phyloP scores from a whole-genome alignment of 2,113 vertebrate genomes.

The Malurus melanocephalus region DNA sequence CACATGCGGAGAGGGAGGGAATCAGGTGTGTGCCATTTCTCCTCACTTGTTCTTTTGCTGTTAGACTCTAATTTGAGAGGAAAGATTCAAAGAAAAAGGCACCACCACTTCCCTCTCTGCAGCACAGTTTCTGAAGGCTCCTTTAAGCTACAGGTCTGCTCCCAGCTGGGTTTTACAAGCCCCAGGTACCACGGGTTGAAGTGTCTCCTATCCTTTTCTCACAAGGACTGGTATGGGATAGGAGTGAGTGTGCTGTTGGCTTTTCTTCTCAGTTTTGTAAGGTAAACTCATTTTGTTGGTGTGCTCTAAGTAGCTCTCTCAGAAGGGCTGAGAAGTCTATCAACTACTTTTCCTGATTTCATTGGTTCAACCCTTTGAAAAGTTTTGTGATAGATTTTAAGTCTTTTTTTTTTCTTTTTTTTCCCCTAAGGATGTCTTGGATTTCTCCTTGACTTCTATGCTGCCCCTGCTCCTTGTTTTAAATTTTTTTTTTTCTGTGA shows the following conservation, averaged over 20 bases:
- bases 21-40: background rate
- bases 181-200: background rate
- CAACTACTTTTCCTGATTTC: background rate
- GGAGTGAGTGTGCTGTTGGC: rapidly evolving
- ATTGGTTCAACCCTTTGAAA: background rate
- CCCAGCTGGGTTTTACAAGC: background rate
- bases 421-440: background rate
- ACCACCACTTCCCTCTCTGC: background rate
- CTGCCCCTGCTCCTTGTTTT: background rate
- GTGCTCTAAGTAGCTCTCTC: background rate
- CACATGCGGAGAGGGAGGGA: background rate
- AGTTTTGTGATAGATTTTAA: background rate
- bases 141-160: background rate
- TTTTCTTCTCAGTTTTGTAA: background rate
- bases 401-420: background rate
- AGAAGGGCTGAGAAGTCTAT: background rate
- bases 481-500: background rate
- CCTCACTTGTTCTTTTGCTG: background rate
- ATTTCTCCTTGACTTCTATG: background rate
- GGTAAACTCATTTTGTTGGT: rapidly evolving
- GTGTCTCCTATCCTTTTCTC: background rate
- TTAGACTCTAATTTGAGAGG: background rate
- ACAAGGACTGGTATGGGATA: background rate
- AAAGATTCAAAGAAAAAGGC: background rate
- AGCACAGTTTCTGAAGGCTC: background rate